Conservation (phyloP, 2,113 vertebrate genomes). For the Halichoerus grypus region DNA sequence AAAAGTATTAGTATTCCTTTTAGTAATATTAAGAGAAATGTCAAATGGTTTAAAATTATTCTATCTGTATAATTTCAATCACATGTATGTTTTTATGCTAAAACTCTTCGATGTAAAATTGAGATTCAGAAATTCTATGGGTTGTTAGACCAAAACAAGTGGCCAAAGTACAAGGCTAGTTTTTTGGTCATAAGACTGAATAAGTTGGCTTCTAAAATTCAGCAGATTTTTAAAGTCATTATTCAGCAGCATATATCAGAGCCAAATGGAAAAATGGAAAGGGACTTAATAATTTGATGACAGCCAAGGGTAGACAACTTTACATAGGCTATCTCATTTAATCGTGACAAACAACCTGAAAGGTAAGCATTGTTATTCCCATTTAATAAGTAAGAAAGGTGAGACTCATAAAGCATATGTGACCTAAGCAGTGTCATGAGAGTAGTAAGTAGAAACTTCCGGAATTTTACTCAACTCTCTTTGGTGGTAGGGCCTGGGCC, state of each 20-base stretch:
- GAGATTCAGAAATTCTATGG: not conserved
- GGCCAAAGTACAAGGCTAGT: not conserved
- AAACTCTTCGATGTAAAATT: not conserved
- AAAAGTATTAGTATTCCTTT: not conserved
- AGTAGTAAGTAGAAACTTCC: not conserved
- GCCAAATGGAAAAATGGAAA: not conserved
- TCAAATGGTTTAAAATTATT: not conserved
- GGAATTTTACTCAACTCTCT: not conserved
- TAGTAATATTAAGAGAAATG: not conserved
- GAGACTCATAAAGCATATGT: not conserved
- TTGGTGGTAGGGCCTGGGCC: not conserved
- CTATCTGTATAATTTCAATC: not conserved
- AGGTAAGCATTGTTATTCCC: not conserved
- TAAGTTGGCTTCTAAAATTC: not conserved
- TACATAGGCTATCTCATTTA: constrained; percentile 46
- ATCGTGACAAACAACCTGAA: not conserved
- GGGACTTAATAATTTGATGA: constrained; percentile 33
- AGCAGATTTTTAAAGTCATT: constrained; percentile 15
- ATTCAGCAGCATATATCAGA: constrained; percentile 29
- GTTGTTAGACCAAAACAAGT: not conserved
- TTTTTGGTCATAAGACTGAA: not conserved
- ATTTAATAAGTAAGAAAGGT: constrained; percentile 40
- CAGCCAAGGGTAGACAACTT: not conserved
- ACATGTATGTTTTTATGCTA: not conserved
- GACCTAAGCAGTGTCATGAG: not conserved